phyloP scores from a whole-genome alignment of 2,888 invertebrate genomes.

The Apantesis nais region DNA sequence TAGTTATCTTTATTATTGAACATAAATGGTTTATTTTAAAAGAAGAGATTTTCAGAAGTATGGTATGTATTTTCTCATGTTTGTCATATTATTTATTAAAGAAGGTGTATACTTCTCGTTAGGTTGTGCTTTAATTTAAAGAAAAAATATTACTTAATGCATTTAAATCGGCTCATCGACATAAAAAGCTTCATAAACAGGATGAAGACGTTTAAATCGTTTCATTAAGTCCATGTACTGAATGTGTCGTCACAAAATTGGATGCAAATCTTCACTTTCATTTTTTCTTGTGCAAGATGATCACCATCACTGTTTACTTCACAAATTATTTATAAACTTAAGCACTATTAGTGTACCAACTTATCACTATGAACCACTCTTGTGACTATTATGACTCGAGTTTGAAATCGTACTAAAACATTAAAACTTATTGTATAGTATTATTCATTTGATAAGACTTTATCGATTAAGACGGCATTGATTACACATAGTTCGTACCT shows the following conservation, averaged over 20 bases:
- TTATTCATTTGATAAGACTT: conserved; percentile 54
- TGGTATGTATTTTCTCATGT: no score
- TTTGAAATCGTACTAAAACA: conserved; percentile 49
- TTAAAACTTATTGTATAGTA: conserved; percentile 41
- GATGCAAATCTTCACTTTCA: conserved; percentile 19
- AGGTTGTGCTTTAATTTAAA: no score
- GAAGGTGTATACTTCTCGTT: no score
- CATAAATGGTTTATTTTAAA: neutral
- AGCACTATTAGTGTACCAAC: conserved; percentile 21
- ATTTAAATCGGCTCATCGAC: conserved; percentile 29
- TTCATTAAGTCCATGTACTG: conserved; percentile 25
- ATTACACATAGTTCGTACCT: conserved; percentile 51
- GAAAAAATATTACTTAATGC: conserved; percentile 23
- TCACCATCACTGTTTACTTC: conserved; percentile 21
- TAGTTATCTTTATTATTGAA: conserved; percentile 34
- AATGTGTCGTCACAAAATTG: conserved; percentile 24
- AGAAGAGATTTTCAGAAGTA: no score
- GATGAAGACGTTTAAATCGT: conserved; percentile 18
- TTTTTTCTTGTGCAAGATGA: conserved; percentile 11
- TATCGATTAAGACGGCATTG: conserved; percentile 58
- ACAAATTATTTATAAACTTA: conserved; percentile 13
- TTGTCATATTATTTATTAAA: no score
- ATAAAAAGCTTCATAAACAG: conserved; percentile 27
- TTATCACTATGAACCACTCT: conserved; percentile 11
- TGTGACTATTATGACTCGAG: conserved; percentile 35